Conservation (phyloP, 2,113 vertebrate species). For the Deroptyus accipitrinus region DNA sequence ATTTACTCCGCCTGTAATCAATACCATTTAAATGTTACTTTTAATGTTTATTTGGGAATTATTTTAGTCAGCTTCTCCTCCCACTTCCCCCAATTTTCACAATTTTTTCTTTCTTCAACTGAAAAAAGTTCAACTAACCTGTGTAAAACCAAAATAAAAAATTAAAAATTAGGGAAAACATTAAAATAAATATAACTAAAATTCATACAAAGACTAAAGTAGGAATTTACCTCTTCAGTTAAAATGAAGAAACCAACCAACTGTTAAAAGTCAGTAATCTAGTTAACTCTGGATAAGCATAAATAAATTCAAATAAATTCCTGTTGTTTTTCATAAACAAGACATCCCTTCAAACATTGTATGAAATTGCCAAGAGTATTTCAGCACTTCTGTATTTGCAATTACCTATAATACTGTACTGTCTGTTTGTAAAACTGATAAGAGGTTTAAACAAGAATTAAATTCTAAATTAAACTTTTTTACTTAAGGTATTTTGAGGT, state of each 20-base stretch:
- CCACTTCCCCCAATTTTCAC: rapidly evolving
- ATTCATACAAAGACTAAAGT: neutral
- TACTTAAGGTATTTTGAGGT: neutral
- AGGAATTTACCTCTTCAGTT: neutral
- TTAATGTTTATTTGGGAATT: neutral
- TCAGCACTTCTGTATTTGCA: neutral
- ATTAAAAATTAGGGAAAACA: neutral
- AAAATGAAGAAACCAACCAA: neutral
- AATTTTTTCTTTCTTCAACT: neutral
- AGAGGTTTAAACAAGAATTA: neutral
- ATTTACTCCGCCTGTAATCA: neutral
- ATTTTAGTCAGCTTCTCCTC: neutral
- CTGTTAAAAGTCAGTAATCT: neutral
- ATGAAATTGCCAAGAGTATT: neutral
- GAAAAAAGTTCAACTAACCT: neutral
- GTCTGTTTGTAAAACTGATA: neutral
- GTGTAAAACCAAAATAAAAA: neutral
- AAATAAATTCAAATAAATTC: neutral
- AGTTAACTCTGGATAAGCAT: neutral
- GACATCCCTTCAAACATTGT: neutral
- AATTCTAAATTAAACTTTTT: neutral
- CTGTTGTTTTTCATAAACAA: neutral
- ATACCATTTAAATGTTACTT: neutral
- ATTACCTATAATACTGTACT: neutral
- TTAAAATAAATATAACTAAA: neutral